Conservation (phyloP, 2,113 vertebrate species). For the Cephalophus harveyi region DNA sequence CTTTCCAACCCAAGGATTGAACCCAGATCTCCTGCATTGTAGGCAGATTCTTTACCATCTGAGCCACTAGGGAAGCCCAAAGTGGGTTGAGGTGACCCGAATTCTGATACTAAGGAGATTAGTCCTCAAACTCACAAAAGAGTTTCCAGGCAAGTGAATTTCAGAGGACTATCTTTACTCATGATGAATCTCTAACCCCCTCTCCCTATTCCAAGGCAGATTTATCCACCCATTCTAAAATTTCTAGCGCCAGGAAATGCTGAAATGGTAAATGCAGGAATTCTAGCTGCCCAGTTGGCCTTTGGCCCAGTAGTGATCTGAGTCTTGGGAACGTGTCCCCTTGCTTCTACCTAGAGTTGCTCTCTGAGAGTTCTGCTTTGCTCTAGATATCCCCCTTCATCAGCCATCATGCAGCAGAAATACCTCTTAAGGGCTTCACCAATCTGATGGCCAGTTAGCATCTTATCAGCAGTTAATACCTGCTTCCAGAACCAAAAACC, state of each 20-base stretch:
- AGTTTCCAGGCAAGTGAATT: not conserved
- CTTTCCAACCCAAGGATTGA: not conserved
- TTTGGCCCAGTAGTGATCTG: not conserved
- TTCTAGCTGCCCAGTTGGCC: not conserved
- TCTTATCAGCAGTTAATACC: not conserved
- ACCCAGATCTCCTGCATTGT: not conserved
- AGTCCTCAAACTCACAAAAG: not conserved
- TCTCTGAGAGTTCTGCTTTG: not conserved
- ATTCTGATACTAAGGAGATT: not conserved
- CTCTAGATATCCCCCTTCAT: not conserved
- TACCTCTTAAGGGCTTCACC: not conserved
- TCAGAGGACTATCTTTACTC: not conserved
- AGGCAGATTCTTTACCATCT: not conserved
- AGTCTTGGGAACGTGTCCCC: not conserved
- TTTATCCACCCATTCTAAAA: not conserved
- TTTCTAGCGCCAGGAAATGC: not conserved
- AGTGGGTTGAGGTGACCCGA: not conserved
- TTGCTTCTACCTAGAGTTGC: not conserved
- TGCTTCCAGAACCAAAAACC: not conserved
- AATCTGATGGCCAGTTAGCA: not conserved
- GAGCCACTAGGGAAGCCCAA: not conserved
- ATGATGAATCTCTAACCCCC: not conserved
- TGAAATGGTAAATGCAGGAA: not conserved
- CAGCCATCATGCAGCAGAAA: not conserved
- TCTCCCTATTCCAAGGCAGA: not conserved